A percentile compares a stretch with the other conserved stretches of the same genome.
Evolutionary conservation across 2,888 invertebrate genomes (phyloP).

Genomic region (Catocala sponsa): DNA sequence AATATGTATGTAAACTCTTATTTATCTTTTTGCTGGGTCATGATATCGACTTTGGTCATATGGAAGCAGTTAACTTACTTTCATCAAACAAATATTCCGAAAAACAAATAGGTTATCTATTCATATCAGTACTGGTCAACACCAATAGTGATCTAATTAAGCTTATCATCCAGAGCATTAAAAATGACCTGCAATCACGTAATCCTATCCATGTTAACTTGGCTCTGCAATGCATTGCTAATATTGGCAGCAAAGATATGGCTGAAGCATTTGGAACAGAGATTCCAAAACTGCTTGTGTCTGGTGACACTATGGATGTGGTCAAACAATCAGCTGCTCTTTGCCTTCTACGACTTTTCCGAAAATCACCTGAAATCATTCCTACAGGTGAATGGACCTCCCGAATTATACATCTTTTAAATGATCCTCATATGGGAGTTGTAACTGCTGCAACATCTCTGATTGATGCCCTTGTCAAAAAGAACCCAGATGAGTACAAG

Average conservation of each 20-base stretch:
- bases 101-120: constrained; percentile 99
- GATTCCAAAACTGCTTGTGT: constrained; percentile 99
- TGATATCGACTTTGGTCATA: constrained; percentile 99
- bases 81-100: constrained; percentile 99
- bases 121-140: constrained; percentile 99
- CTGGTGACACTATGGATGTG: constrained; percentile 99
- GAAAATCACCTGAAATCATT: constrained; percentile 98
- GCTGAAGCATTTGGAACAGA: constrained; percentile 99
- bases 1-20: constrained; percentile 99
- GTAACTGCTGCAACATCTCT: constrained; percentile 99
- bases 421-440: constrained; percentile 99
- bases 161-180: constrained; percentile 99
- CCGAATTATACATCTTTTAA: constrained; percentile 98
- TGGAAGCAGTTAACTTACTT: constrained; percentile 99
- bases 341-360: constrained; percentile 96
- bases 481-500: constrained; percentile 99
- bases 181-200: constrained; percentile 98
- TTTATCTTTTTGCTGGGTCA: constrained; percentile 99
- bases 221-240: constrained; percentile 99
- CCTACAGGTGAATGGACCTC: constrained; percentile 99
- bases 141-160: constrained; percentile 99
- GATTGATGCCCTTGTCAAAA: constrained; percentile 99
- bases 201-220: constrained; percentile 99
- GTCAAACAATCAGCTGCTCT: constrained; percentile 99
- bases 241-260: constrained; percentile 99